phyloP scores from a whole-genome alignment of 2,797 vertebrate genomes.

The Rhinoraja longicauda region DNA sequence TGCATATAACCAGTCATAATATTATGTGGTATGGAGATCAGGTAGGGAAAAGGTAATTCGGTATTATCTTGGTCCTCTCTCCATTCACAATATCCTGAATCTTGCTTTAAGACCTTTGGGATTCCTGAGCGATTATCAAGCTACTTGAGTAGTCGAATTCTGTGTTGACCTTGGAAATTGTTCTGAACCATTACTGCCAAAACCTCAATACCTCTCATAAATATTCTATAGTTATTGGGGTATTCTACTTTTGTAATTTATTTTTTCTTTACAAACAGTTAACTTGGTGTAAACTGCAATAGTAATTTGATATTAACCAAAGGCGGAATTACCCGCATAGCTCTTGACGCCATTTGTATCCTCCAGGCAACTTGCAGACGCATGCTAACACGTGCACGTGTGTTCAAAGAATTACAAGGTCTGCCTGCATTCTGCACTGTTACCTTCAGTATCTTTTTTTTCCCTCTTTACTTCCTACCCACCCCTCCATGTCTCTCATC shows the following conservation, averaged over 20 bases:
- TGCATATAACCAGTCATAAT: neutral
- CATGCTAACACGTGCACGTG: neutral
- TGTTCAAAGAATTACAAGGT: neutral
- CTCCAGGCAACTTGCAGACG: conserved; percentile 7
- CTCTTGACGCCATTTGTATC: neutral
- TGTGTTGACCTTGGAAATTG: conserved; percentile 5
- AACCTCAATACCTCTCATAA: neutral
- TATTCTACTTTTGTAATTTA: neutral
- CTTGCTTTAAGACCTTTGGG: neutral
- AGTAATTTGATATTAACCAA: neutral
- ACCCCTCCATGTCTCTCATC: no score
- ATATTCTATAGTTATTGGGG: neutral
- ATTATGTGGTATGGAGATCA: neutral
- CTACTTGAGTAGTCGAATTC: neutral
- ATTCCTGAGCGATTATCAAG: neutral
- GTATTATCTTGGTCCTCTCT: neutral
- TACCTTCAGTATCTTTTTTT: neutral
- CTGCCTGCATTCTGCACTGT: neutral
- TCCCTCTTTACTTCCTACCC: neutral
- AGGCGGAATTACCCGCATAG: neutral
- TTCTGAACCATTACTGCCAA: neutral
- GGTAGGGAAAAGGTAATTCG: neutral
- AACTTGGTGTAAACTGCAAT: neutral
- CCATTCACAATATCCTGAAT: neutral
- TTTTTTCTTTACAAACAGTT: neutral